phyloP scores from a whole-genome alignment of 2,888 invertebrate genomes.

The Chloromyia formosa region DNA sequence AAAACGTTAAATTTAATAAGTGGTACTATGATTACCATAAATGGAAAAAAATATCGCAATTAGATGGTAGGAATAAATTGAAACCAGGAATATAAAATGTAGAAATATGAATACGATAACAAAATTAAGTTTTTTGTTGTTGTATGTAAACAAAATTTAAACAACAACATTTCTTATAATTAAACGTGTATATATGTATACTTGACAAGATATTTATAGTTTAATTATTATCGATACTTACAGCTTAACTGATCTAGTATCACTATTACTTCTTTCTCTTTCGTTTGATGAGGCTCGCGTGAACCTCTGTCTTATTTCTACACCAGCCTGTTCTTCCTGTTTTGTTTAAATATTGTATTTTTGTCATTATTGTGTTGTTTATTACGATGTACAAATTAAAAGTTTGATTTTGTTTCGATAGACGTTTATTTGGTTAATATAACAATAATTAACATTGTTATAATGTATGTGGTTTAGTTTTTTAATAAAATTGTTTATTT shows the following conservation, averaged over 20 bases:
- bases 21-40: no score
- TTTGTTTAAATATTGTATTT: slow-evolving; percentile 39
- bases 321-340: slow-evolving; percentile 70
- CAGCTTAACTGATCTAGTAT: slow-evolving; percentile 58
- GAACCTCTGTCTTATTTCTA: slow-evolving; percentile 63
- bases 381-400: no score
- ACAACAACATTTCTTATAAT: neutral
- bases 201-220: neutral
- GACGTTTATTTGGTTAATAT: slow-evolving; percentile 30
- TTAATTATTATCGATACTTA: slow-evolving; percentile 52
- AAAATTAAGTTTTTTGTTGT: no score
- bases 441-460: neutral
- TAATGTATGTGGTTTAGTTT: slow-evolving; percentile 26
- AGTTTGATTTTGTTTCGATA: slow-evolving; percentile 46
- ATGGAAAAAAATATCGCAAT: no score
- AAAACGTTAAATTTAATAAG: neutral
- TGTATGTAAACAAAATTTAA: no score
- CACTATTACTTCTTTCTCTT: slow-evolving; percentile 57
- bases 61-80: no score
- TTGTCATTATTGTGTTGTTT: no score
- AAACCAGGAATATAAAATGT: no score
- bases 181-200: neutral
- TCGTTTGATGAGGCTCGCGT: slow-evolving; percentile 56
- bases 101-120: no score
- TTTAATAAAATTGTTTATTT: neutral